Base-by-base conservation (phyloP, 2,888 invertebrate genomes). In the Nasonovia ribisnigri region DNA sequence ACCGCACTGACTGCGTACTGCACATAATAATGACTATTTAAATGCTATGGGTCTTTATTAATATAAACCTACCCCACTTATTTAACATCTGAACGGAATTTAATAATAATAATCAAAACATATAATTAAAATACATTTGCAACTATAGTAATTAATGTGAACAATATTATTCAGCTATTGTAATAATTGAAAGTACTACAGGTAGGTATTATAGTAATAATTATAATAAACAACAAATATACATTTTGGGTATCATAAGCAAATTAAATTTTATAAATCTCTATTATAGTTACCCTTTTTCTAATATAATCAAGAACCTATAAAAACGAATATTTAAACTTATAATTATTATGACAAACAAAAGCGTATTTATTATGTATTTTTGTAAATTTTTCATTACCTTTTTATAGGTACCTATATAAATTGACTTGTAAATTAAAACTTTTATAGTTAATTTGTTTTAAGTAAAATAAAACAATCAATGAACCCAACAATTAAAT, bases 401-500 rank as follows among this genome's bases (percentile, higher is more conserved):
- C 20, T 54, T 84, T 54, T 29, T 43, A 36, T 11, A 77, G 48
- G 20, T 90, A n/a, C n/a, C n/a, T n/a, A 90, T 20, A 90, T 90
- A 46, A 77, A 77, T 77, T 77, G 20, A 36, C 36, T 77, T 77
- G 36, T 36, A 77, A 90, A 46, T 90, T 54, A 54, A 43, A 91
- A 91, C 84, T 54, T 91, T 54, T 42, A 29, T 91, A 67, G 67
- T 90, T 77, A 48, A 91, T 84, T 57, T n/a, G 51, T 43, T 84
- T 54, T 57, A 43, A 57, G 20, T 84, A 24, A n/a, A 91, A 86
- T n/a, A n/a, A 91, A 91, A 91, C 54, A 91, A 91, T 91, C 91
- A 54, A 91, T 91, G 26, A 84, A 77, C 4, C 8, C n/a, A 24
- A 67, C 67, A 67, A 77, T 90, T 67, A 46, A 84, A 91, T 36